These are phyloP conservation scores for Bicyclus anynana DNA, from an alignment of 1,140 invertebrate genomes.

Conservation along the genomic window DNA sequence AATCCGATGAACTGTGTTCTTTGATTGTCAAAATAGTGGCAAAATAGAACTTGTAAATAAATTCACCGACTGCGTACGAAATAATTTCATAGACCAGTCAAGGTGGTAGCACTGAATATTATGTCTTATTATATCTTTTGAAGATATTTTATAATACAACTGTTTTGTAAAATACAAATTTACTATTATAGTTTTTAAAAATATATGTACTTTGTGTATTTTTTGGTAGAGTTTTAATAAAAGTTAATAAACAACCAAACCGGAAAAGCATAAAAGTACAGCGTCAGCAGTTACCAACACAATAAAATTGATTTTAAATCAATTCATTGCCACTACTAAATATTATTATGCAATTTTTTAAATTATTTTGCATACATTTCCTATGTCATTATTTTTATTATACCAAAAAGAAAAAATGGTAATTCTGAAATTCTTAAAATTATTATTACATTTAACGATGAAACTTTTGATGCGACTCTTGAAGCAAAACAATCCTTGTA, in stretches of 20 bases:
- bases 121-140: conserved; percentile 12
- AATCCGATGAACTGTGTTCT: conserved; percentile 32
- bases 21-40: conserved; percentile 66
- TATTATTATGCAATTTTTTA: not conserved
- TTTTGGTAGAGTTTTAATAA: conserved; percentile 10
- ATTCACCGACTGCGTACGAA: conserved; percentile 74
- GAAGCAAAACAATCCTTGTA: no score
- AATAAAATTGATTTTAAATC: conserved; percentile 13
- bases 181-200: not conserved
- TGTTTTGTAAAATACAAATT: not conserved
- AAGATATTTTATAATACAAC: not conserved
- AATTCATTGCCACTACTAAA: conserved; percentile 19
- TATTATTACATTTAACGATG: no score
- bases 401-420: no score
- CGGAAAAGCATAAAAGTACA: conserved; percentile 48
- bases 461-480: no score
- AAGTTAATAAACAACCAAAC: conserved; percentile 28
- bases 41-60: conserved; percentile 75
- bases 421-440: no score
- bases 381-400: no score
- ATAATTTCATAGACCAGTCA: conserved; percentile 48
- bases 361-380: not conserved
- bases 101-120: conserved; percentile 54
- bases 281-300: conserved; percentile 71
- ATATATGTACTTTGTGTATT: not conserved